These are phyloP conservation scores for Mya arenaria DNA, from an alignment of 1,140 invertebrate species.

Conservation along the genomic window DNA sequence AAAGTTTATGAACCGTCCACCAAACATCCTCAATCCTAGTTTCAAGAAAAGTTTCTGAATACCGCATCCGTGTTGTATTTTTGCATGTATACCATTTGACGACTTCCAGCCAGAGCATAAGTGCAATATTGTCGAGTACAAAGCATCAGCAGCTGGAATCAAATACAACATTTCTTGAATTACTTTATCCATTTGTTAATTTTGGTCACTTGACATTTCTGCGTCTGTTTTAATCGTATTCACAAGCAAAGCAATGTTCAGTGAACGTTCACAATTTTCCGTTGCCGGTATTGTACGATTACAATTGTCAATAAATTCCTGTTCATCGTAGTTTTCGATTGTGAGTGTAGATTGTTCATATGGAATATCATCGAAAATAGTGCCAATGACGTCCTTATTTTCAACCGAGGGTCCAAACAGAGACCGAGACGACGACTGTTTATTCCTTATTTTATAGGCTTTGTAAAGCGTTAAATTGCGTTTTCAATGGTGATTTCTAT, in stretches of 20 bases:
- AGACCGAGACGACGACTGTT: background rate
- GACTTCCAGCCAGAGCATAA: slow-evolving; percentile 46
- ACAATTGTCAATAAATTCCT: background rate
- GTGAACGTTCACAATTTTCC: background rate
- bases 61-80: slow-evolving; percentile 39
- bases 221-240: too few species aligned
- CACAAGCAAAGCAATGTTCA: too few species aligned
- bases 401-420: background rate
- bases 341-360: background rate
- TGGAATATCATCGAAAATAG: background rate
- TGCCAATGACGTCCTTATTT: background rate
- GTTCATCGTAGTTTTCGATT: background rate
- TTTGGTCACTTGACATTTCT: too few species aligned
- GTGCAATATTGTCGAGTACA: slow-evolving; percentile 33
- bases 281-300: background rate
- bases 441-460: background rate
- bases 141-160: slow-evolving; percentile 8
- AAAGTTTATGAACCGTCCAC: slow-evolving; percentile 47
- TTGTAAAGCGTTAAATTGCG: background rate
- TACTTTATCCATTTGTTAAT: too few species aligned
- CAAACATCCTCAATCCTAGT: slow-evolving; percentile 38
- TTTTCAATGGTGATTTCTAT: background rate
- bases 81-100: slow-evolving; percentile 45
- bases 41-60: slow-evolving; percentile 53
- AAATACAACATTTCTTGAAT: background rate